These are phyloP conservation scores for Amiota mariae DNA, from an alignment of 2,888 invertebrate genomes.

Conservation along the genomic window DNA sequence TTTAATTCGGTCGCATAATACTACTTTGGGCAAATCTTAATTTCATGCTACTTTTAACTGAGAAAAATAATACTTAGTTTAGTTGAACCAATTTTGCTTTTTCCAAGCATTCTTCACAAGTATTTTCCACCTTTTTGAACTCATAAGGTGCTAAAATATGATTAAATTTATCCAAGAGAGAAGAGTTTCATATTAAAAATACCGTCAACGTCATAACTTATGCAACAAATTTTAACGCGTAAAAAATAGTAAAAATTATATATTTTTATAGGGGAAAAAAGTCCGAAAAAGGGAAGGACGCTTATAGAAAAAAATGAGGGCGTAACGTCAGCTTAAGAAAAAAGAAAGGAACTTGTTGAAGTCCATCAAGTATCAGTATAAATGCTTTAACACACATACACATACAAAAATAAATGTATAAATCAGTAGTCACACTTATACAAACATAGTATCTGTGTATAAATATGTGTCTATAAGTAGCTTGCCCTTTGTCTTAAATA, in stretches of 20 bases:
- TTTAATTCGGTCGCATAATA: neutral
- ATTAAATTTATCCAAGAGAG: neutral
- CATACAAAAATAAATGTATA: neutral
- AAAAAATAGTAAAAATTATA: conserved; percentile 7
- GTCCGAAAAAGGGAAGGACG: neutral
- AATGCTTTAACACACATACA: neutral
- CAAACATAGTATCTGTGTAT: no score
- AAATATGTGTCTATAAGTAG: no score
- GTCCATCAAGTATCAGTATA: conserved; percentile 16
- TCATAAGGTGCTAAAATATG: conserved; percentile 27
- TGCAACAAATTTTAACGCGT: conserved; percentile 22
- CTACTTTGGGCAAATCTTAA: conserved; percentile 15
- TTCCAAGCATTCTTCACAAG: no score
- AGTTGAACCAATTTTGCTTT: neutral
- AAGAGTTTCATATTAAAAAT: neutral
- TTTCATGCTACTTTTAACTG: conserved; percentile 19
- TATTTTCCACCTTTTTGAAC: neutral
- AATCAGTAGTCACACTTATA: no score
- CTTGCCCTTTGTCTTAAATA: no score
- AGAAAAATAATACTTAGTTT: neutral
- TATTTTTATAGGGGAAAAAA: neutral
- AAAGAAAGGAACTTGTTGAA: conserved; percentile 19
- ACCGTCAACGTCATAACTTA: neutral
- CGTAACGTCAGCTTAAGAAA: neutral
- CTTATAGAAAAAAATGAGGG: neutral